Evolutionary conservation across 2,888 invertebrate species (phyloP).

Genomic region (Dexiosoma caninum): DNA sequence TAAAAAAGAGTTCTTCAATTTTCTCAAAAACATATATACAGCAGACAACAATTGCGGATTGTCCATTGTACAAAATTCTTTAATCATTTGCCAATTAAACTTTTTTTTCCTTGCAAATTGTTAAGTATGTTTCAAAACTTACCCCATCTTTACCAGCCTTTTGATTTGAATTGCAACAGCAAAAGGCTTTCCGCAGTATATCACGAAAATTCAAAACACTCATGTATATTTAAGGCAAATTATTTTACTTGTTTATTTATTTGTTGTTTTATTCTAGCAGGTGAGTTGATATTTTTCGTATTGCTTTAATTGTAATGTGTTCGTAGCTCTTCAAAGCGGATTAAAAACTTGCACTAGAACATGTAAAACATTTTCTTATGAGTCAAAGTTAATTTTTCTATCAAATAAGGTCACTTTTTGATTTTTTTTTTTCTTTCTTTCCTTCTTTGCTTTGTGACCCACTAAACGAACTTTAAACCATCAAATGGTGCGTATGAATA

Average conservation of each 20-base stretch:
- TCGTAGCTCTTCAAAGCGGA: conserved; percentile 15
- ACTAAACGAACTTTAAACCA: background rate
- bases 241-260: background rate
- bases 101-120: background rate
- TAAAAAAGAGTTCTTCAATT: too few species aligned
- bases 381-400: background rate
- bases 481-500: conserved; percentile 14
- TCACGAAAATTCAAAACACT: conserved; percentile 60
- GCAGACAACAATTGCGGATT: too few species aligned
- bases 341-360: conserved; percentile 9
- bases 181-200: conserved; percentile 65
- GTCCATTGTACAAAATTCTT: too few species aligned
- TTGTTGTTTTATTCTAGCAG: background rate
- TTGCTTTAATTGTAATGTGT: background rate
- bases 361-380: background rate
- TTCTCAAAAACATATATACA: too few species aligned
- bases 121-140: too few species aligned
- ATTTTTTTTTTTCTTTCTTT: background rate
- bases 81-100: too few species aligned
- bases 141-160: conserved; percentile 75
- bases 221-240: conserved; percentile 44
- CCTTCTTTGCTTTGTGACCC: background rate
- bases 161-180: conserved; percentile 67
- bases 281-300: background rate
- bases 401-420: conserved; percentile 26